phyloP scores from a whole-genome alignment of 2,888 invertebrate genomes.

The Dasysyrphus tricinctus region DNA sequence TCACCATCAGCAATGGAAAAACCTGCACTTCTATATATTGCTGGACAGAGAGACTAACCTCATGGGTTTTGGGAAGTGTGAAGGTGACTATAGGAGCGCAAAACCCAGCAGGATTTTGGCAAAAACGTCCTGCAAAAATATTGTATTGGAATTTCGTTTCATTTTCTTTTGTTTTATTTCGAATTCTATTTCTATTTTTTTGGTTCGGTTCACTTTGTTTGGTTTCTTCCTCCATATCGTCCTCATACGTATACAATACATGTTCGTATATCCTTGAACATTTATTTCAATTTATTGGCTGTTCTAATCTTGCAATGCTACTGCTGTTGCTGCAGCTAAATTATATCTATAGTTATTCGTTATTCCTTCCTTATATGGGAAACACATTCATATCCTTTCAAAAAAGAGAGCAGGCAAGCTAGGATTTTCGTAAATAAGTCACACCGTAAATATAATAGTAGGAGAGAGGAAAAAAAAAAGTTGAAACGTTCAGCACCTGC shows the following conservation, averaged over 20 bases:
- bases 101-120: conserved; percentile 61
- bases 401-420: conserved; percentile 25
- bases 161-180: conserved; percentile 30
- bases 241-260: neutral
- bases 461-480: neutral
- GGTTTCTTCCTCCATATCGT: neutral
- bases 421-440: conserved; percentile 61
- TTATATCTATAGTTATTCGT: conserved; percentile 31
- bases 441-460: conserved; percentile 13
- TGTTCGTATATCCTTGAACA: conserved; percentile 62
- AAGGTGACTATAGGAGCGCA: conserved; percentile 59
- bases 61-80: conserved; percentile 61
- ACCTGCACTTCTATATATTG: conserved; percentile 46
- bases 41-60: conserved; percentile 59
- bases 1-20: neutral
- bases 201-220: neutral
- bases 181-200: conserved; percentile 18
- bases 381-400: conserved; percentile 56
- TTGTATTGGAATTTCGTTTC: conserved; percentile 55
- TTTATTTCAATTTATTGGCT: conserved; percentile 76
- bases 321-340: conserved; percentile 52
- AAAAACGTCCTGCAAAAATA: conserved; percentile 48
- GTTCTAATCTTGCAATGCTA: conserved; percentile 70
- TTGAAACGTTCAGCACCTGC: conserved; percentile 72
- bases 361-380: conserved; percentile 18